A percentile compares a stretch with the other conserved stretches of the same genome.
phyloP scores from a whole-genome alignment of 2,888 invertebrate species.

The Gryllus longicercus region DNA sequence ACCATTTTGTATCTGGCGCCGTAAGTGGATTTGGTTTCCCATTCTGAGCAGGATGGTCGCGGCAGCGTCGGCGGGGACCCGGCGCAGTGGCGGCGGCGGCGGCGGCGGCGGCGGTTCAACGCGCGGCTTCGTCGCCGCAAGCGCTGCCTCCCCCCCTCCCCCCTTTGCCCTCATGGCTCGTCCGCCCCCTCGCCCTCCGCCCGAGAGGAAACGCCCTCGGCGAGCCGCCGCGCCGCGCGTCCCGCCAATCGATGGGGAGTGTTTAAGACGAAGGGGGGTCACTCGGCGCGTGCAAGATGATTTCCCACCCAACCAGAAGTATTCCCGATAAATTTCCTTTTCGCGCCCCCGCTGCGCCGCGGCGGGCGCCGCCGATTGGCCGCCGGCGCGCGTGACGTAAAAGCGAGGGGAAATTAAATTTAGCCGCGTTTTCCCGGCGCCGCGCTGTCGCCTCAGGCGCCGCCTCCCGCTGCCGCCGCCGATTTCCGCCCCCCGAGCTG shows the following conservation, averaged over 20 bases:
- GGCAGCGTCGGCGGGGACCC: background rate
- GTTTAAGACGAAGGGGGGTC: constrained; percentile 19
- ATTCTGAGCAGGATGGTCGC: constrained; percentile 17
- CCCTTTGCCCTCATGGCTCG: background rate
- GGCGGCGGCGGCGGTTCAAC: background rate
- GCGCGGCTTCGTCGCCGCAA: background rate
- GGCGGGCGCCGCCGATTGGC: background rate
- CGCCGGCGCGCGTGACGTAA: constrained; percentile 19
- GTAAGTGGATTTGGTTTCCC: constrained; percentile 10
- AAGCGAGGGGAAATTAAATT: constrained; percentile 26
- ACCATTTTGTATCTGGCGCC: constrained; percentile 1
- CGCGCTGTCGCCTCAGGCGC: background rate
- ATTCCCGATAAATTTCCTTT: constrained; percentile 22
- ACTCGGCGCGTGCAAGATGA: constrained; percentile 19
- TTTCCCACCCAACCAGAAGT: constrained; percentile 25
- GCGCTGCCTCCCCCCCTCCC: background rate
- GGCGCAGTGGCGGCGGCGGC: background rate
- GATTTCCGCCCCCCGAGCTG: background rate
- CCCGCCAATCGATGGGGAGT: background rate
- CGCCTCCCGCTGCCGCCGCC: background rate
- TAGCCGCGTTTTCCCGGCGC: constrained; percentile 18
- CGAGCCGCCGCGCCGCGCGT: background rate
- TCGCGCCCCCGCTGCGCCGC: background rate
- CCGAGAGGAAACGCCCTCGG: no score
- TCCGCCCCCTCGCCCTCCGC: no score